Base-by-base conservation (phyloP, 2,888 invertebrate genomes). In the Branchipolynoe longqiensis region DNA sequence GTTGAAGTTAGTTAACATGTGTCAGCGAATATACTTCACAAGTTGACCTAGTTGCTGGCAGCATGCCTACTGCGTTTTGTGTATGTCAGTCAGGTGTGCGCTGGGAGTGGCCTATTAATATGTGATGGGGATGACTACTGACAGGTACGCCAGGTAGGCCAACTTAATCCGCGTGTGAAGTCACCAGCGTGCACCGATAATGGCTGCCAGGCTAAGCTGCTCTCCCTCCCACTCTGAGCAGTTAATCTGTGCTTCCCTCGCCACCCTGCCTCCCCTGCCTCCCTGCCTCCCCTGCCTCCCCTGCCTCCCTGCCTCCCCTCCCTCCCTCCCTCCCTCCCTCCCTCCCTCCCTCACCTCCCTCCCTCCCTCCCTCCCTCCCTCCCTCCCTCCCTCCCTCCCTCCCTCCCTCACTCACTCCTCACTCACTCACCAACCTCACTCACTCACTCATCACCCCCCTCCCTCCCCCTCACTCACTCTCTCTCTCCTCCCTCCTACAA, bases 51-150 rank as follows among this genome's bases (percentile, higher is more conserved):
- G n/a, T n/a, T n/a, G n/a, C n/a, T n/a, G n/a, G n/a, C n/a, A n/a
- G n/a, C n/a, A n/a, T n/a, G n/a, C n/a, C n/a, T n/a, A n/a, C n/a
- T n/a, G n/a, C n/a, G n/a, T n/a, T n/a, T n/a, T n/a, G n/a, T n/a
- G n/a, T n/a, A n/a, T n/a, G n/a, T n/a, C n/a, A n/a, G n/a, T n/a
- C n/a, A n/a, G n/a, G n/a, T n/a, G n/a, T n/a, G n/a, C n/a, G n/a
- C n/a, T n/a, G n/a, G n/a, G n/a, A n/a, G n/a, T n/a, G n/a, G n/a
- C 62, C 62, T 62, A 62, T 62, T 62, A 62, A 31, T 62, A 69
- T 69, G 18, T 14, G 69, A 69, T 69, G 69, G 18, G 33, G 69
- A 69, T 69, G 69, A 38, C 69, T 38, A 2, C 2, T 33, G 69
- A 69, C 69, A 69, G 69, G 69, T 69, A 38, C 33, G 69, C 8